These are phyloP conservation scores for Acanthiza pusilla DNA, from an alignment of 2,797 vertebrate species.

Conservation along the genomic window DNA sequence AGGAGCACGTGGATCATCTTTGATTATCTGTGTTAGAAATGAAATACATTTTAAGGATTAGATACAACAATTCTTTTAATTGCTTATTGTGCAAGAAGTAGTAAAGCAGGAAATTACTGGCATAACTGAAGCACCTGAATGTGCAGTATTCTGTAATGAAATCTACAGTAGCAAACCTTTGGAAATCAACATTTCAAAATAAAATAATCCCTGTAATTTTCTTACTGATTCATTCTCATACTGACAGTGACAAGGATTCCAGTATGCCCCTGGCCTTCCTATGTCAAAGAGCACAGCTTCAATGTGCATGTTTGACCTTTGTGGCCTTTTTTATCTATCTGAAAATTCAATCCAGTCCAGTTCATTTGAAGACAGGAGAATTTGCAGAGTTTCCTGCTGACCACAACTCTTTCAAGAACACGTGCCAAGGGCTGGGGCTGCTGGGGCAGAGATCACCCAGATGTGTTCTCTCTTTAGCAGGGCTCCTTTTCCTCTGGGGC, in stretches of 20 bases:
- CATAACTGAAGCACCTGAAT: not conserved
- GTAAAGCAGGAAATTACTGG: not conserved
- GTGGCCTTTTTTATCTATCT: not conserved
- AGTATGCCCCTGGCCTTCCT: not conserved
- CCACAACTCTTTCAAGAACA: not conserved
- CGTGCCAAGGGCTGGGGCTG: rapidly evolving
- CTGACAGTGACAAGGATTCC: not conserved
- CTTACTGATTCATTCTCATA: not conserved
- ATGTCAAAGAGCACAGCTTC: not conserved
- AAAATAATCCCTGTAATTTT: not conserved
- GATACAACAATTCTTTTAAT: not conserved
- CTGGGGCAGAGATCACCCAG: not conserved
- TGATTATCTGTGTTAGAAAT: not conserved
- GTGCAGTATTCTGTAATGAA: not conserved
- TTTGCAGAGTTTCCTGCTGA: not conserved
- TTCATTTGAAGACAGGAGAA: not conserved
- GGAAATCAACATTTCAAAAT: not conserved
- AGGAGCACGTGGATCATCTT: not conserved
- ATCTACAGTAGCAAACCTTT: not conserved
- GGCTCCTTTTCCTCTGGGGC: rapidly evolving
- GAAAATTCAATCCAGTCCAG: not conserved
- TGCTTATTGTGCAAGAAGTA: not conserved
- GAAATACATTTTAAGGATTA: not conserved
- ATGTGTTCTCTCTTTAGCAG: not conserved
- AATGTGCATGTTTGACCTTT: not conserved